phyloP scores from a whole-genome alignment of 2,888 invertebrate genomes.

The Hedychridium roseum region DNA sequence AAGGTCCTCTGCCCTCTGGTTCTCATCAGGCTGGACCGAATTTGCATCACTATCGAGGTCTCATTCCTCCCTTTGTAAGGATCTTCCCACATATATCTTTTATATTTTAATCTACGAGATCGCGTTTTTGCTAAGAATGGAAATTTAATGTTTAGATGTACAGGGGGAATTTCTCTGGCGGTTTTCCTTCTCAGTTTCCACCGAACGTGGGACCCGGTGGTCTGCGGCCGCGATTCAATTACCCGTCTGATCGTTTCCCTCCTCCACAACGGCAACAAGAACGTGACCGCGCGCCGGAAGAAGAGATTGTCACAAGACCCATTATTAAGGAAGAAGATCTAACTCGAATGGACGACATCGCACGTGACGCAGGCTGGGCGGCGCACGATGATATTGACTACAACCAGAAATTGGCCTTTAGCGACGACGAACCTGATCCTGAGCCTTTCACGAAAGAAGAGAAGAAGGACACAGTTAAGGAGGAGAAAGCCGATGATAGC shows the following conservation, averaged over 20 bases:
- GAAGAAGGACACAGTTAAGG: constrained; percentile 49
- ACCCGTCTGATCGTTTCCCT: constrained; percentile 51
- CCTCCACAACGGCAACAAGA: constrained; percentile 54
- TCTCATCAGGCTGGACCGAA: constrained; percentile 53
- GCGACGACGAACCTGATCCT: constrained; percentile 82
- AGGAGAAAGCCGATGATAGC: constrained; percentile 44
- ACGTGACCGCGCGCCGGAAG: constrained; percentile 64
- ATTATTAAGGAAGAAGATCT: constrained; percentile 94
- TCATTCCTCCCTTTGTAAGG: constrained; percentile 82
- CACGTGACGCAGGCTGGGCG: constrained; percentile 91
- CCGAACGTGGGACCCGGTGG: constrained; percentile 49
- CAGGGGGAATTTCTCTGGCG: constrained; percentile 61
- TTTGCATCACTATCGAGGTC: constrained; percentile 72
- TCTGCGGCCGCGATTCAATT: constrained; percentile 59
- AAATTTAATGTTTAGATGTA: constrained; percentile 54
- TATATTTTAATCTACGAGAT: too few relatives aligned
- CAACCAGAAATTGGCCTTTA: constrained; percentile 92
- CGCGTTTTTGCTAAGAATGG: background rate
- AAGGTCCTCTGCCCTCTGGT: constrained; percentile 36
- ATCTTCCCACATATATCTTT: background rate
- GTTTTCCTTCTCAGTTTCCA: constrained; percentile 59
- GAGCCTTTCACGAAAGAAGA: constrained; percentile 51
- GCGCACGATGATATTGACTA: constrained; percentile 93
- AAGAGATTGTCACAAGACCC: constrained; percentile 77
- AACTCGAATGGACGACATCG: constrained; percentile 89